Conservation (phyloP, 1,140 invertebrate species). For the Argopecten irradians region DNA sequence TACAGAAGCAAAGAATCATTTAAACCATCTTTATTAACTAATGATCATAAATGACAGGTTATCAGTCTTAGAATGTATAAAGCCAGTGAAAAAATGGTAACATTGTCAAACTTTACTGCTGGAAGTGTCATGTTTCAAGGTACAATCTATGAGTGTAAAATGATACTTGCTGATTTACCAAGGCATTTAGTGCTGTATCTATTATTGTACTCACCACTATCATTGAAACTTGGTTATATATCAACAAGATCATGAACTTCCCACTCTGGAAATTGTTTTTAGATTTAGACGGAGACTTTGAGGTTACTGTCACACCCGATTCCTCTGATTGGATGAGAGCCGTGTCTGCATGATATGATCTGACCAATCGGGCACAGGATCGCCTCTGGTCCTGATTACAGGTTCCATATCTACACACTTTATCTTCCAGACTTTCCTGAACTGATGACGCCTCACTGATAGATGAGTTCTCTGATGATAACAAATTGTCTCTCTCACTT, state of each 20-base stretch:
- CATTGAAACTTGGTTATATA: constrained; percentile 89
- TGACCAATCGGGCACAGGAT: constrained; percentile 59
- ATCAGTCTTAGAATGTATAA: too few species aligned
- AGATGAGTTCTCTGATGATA: constrained; percentile 30
- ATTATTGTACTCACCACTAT: constrained; percentile 90
- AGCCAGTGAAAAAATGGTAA: too few species aligned
- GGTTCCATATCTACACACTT: constrained; percentile 62
- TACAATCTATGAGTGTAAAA: too few species aligned
- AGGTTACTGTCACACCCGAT: not conserved
- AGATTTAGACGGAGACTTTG: not conserved
- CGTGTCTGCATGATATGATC: constrained; percentile 54
- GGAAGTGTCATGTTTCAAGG: too few species aligned
- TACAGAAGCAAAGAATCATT: too few species aligned
- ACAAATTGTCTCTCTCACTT: constrained; percentile 33
- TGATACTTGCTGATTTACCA: too few species aligned
- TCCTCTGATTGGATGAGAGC: constrained; percentile 24
- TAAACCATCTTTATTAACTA: too few species aligned
- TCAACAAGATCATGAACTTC: constrained; percentile 89
- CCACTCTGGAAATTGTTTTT: constrained; percentile 83
- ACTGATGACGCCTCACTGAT: constrained; percentile 28
- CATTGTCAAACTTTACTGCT: too few species aligned
- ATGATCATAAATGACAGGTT: too few species aligned
- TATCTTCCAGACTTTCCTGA: constrained; percentile 47
- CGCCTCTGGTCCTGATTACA: constrained; percentile 64
- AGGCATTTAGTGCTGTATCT: too few species aligned